Percentiles rank a stretch among this genome's conserved stretches.
Evolutionary conservation across 2,113 vertebrate genomes (phyloP).

Genomic region (Oncorhynchus kisutch): DNA sequence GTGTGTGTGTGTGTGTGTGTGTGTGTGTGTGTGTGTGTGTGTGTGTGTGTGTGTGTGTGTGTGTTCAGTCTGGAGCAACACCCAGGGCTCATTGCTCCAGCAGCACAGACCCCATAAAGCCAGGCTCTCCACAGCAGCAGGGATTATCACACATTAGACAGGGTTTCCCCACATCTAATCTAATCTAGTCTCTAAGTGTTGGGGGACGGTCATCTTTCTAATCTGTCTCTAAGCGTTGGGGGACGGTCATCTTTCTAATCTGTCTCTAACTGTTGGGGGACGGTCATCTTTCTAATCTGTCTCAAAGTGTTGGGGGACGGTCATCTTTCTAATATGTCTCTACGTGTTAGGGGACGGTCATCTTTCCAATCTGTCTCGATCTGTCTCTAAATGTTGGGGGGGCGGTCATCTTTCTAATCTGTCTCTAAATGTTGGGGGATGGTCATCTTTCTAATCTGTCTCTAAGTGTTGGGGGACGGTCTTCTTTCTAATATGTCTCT

Average conservation of each 20-base stretch:
- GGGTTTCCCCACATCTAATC: constrained; percentile 21
- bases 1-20: neutral
- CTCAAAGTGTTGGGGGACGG: neutral
- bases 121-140: neutral
- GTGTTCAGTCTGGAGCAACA: neutral
- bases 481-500: constrained; percentile 33
- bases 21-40: neutral
- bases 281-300: constrained; percentile 34
- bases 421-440: neutral
- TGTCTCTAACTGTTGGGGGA: neutral
- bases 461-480: neutral
- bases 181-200: constrained; percentile 22
- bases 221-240: neutral
- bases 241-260: constrained; percentile 34
- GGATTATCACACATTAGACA: neutral
- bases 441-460: constrained; percentile 33
- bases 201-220: constrained; percentile 26
- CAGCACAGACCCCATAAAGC: constrained; percentile 9
- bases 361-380: constrained; percentile 46
- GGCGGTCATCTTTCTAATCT: constrained; percentile 35
- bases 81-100: neutral
- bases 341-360: neutral
- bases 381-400: neutral
- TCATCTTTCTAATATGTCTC: constrained; percentile 34
- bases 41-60: neutral